phyloP scores from a whole-genome alignment of 2,888 invertebrate species.

The Parnassius orleans region DNA sequence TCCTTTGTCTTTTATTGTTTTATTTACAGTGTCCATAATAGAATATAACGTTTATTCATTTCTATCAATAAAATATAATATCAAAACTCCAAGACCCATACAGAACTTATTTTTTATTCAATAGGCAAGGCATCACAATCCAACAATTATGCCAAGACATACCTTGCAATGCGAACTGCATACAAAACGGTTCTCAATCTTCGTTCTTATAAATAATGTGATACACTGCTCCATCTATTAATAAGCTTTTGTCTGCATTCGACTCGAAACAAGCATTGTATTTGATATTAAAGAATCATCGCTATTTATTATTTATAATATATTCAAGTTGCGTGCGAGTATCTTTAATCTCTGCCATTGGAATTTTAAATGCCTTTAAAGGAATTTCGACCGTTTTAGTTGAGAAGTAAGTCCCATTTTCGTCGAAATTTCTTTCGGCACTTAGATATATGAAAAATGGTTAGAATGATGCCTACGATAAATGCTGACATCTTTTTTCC shows the following conservation, averaged over 20 bases:
- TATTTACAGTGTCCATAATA: too few relatives aligned
- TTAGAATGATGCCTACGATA: conserved; percentile 4
- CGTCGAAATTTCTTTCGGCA: background rate
- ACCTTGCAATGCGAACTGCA: conserved; percentile 22
- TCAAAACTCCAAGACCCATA: background rate
- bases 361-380: conserved; percentile 14
- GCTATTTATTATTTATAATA: conserved; percentile 28
- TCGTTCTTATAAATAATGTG: conserved; percentile 6
- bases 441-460: conserved; percentile 3
- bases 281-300: conserved; percentile 28
- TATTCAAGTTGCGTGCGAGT: conserved; percentile 21
- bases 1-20: too few relatives aligned
- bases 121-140: conserved; percentile 17
- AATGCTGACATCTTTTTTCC: conserved; percentile 1
- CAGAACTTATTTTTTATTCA: conserved; percentile 19
- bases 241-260: conserved; percentile 1
- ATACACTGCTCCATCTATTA: conserved; percentile 13
- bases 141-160: conserved; percentile 31
- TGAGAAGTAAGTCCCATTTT: background rate
- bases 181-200: conserved; percentile 22
- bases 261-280: conserved; percentile 26
- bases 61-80: conserved; percentile 13
- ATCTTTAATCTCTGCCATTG: conserved; percentile 15
- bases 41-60: conserved; percentile 2
- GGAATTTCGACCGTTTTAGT: conserved; percentile 10